Evolutionary conservation across 2,797 vertebrate genomes (phyloP), one percentile per base, ranked within the genome.

Genomic region (Microcaecilia unicolor): DNA sequence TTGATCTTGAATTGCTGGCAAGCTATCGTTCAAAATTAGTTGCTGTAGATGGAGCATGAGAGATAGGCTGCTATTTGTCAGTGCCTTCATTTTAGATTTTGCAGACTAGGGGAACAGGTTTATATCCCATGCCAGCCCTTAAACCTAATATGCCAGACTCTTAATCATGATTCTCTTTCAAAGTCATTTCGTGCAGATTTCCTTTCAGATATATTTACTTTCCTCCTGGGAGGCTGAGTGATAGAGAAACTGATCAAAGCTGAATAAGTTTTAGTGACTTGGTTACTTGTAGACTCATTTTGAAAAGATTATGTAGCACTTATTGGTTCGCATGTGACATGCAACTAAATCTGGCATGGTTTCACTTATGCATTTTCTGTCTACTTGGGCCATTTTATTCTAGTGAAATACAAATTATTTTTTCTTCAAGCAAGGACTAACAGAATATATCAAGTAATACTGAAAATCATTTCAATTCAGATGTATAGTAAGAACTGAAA

Each of bases 151-250:
- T 41, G 26, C 36, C 33, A 38, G 20, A 35, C 51, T 41, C 44
- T 27, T 33, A 24, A 30, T 52, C 38, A 47, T 44, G 30, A 31
- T 53, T 52, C 56, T 55, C 29, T 28, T 34, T 41, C 39, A 56
- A 56, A 41, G 37, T 56, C 38, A 44, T 37, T 54, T 43, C 29
- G 59, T 59, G 46, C 47, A 59, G 42, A 59, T 59, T 51, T 51
- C 39, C 41, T 49, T 54, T 59, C 32, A 38, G 43, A 44, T 39
- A 24, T 43, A 32, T 34, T 30, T 25, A 19, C 19, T 43, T 54
- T 46, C 15, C 43, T 25, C 31, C 31, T 25, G 18, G 25, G 42
- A 31, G 28, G 22, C 15, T 14, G 51, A 53, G 37, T 34, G 34
- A 52, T 39, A 39, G 28, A 30, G 44, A 47, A 34, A 15, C 35